Base-by-base conservation (phyloP, 92 coral and sea anemone species). In the Zoanthus sansibaricus region DNA sequence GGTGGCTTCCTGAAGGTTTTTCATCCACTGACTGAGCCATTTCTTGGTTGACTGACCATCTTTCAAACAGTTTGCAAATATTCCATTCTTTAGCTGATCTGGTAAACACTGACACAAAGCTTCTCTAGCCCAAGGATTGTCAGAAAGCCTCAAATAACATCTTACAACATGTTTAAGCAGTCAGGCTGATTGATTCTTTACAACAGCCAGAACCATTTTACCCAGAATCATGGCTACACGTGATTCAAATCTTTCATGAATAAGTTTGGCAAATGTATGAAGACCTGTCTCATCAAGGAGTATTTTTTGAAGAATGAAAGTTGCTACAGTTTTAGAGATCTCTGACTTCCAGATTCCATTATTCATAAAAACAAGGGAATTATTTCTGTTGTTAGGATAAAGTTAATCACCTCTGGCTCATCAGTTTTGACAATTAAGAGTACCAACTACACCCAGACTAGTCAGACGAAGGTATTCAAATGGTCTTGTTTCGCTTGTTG, bases 151-250 rank as follows among this genome's bases (percentile, higher is more conserved):
- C 89, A 97, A 91, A 82, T 97, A 95, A 72, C 99, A 95, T 16
- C 99, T 91, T 14, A 97, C 98, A 21, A 97, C 99, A 87, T 97
- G 99, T 89, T 97, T 97, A 72, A 97, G 84, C n/a, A 97, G 93
- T 67, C 98, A 92, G 31, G 98, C 99, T 51, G 99, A 97, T 77
- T 97, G 99, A 82, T 97, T 98, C 80, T 97, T 97, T 10, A 98
- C 99, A 70, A 97, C 86, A 15, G 99, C 99, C 10, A 97, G 89
- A 56, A 97, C 99, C 99, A 97, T 97, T 80, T 97, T 97, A 21
- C 98, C 99, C 98, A 96, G 74, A 70, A 96, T 96, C 99, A 97
- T 97, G 13, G 99, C 99, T n/a, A 97, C 99, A 84, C 95, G 99
- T 1, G 99, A 97, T 25, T 25, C 25, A 82, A 97, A 97, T 18